Evolutionary conservation across 2,797 vertebrate genomes (phyloP), one percentile per base, ranked within the genome.

Genomic region (Podarcis lilfordi): DNA sequence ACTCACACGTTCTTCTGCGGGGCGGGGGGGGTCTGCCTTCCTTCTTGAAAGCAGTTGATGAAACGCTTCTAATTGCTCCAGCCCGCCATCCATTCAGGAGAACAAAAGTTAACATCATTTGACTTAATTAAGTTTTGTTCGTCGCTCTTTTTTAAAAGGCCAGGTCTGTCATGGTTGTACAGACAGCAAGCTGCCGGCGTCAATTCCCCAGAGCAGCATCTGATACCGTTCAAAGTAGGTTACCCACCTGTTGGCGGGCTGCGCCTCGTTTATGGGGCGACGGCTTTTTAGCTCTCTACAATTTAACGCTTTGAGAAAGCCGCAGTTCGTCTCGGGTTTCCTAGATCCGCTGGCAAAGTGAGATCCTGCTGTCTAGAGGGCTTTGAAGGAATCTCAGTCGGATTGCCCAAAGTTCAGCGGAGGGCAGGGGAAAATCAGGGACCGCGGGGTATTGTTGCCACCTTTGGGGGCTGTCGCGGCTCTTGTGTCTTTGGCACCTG

Each of bases 41-140:
- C 94, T 95, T 93, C 93, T 95, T 93, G 93, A 93, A 96, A 96
- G 90, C 89, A 90, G 95, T 91, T 95, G 90, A 91, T 91, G 90
- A 0, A 69, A 91, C 91, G 93, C 91, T 92, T 92, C 95, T 94
- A 90, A 94, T 95, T 85, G 94, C 87, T 37, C 95, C 95, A 93
- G 93, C 93, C 90, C 89, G 27, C 95, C 95, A 95, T 88, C 93
- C 88, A 81, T 94, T 92, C 80, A 91, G 15, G 68, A 92, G 89
- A 95, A 96, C 93, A 95, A 96, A 94, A 96, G 92, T 84, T 74
- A 85, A 95, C 91, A 90, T 93, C 90, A 32, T 93, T 95, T 90
- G 85, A 90, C 89, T 95, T 96, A 92, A 91, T 88, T 68, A 88
- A 88, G 80, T 88, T 68, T 45, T 72, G 66, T 55, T 55, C 79